Evolutionary conservation across 2,797 vertebrate genomes (phyloP).

Genomic region (Poeciliopsis gracilis): DNA sequence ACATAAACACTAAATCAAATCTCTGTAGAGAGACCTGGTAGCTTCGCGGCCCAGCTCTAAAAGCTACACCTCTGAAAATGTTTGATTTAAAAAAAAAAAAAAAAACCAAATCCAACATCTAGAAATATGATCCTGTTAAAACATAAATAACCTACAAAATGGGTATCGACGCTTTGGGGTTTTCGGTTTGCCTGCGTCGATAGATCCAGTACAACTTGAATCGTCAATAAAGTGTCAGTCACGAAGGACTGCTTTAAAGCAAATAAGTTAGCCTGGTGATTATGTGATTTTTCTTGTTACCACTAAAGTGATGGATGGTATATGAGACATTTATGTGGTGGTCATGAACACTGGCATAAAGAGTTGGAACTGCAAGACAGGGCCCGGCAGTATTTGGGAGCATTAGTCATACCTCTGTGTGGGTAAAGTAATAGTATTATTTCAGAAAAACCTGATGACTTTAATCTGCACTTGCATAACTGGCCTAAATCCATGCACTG

Average conservation of each 20-base stretch:
- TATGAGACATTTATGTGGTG: not conserved
- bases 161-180: not conserved
- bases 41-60: constrained; percentile 25
- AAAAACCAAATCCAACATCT: not conserved
- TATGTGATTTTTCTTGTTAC: not conserved
- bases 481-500: not conserved
- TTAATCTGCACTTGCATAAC: not conserved
- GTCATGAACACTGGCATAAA: not conserved
- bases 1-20: constrained; percentile 64
- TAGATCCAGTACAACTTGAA: not conserved
- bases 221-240: not conserved
- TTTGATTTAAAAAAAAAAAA: too few relatives aligned
- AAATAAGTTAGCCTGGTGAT: not conserved
- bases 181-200: not conserved
- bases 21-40: constrained; percentile 25
- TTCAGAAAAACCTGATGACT: not conserved
- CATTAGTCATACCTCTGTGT: not conserved
- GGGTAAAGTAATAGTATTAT: not conserved
- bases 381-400: not conserved
- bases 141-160: not conserved
- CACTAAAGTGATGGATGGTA: not conserved
- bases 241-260: not conserved
- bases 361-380: not conserved
- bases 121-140: not conserved
- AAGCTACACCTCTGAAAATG: not conserved